These are phyloP conservation scores for Pseudoips prasinana DNA, from an alignment of 2,888 invertebrate genomes.

Conservation along the genomic window DNA sequence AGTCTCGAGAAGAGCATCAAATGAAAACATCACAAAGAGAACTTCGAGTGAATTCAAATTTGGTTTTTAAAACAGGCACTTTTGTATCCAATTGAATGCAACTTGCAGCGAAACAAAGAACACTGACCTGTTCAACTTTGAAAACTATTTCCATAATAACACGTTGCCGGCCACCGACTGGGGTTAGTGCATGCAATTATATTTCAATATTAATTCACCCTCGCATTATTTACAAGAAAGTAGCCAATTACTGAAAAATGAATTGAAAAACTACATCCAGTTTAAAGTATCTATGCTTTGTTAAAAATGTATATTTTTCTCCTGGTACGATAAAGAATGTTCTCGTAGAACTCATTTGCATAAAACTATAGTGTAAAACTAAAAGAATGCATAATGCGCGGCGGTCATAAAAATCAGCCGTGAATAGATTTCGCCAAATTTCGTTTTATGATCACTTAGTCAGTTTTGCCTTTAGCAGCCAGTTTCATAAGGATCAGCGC, in stretches of 20 bases:
- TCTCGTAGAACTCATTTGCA: constrained; percentile 22
- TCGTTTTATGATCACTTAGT: constrained; percentile 24
- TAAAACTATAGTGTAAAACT: constrained; percentile 29
- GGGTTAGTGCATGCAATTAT: constrained; percentile 57
- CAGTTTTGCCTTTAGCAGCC: too few species aligned
- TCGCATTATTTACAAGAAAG: constrained; percentile 41
- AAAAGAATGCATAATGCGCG: constrained; percentile 29
- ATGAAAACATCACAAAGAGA: constrained; percentile 6
- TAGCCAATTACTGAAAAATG: constrained; percentile 31
- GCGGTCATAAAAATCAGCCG: constrained; percentile 38
- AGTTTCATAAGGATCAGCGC: too few species aligned
- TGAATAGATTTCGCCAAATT: constrained; percentile 27
- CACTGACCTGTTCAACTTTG: constrained; percentile 55
- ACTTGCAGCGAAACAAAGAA: constrained; percentile 60
- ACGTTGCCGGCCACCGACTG: constrained; percentile 42
- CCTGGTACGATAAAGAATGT: too few species aligned
- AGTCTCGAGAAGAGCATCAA: constrained; percentile 5
- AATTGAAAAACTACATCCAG: too few species aligned
- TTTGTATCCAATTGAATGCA: constrained; percentile 46
- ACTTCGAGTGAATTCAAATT: constrained; percentile 1
- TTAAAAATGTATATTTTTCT: too few species aligned
- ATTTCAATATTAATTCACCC: constrained; percentile 60
- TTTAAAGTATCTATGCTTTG: too few species aligned
- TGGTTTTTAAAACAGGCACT: constrained; percentile 37
- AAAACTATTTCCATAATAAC: constrained; percentile 70